Base-by-base conservation (phyloP, 2,888 invertebrate genomes). In the Tipula helvola region DNA sequence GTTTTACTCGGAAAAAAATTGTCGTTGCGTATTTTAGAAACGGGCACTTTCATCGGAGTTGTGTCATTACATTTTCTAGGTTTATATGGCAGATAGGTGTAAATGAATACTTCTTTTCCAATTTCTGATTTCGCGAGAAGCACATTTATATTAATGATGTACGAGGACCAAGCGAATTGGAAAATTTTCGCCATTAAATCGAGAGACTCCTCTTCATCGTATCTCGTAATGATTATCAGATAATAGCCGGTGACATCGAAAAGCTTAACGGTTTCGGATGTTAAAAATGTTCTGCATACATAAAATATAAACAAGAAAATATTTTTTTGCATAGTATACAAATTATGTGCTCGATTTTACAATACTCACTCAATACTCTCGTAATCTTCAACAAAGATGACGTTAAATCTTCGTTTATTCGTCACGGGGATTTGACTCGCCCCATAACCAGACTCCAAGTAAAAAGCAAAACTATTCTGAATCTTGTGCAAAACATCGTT, bases 31-130 rank as follows among this genome's bases (percentile, higher is more conserved):
- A 3, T n/a, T n/a, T 12, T 13, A 3, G n/a, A 1, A 52, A 2
- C 0, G 16, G 12, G 47, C 1, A 5, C n/a, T 1, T 5, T 12
- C 12, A 86, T 18, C 0, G 88, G 87, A 71, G 41, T 36, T 8
- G 86, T 86, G 71, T 47, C 36, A 28, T 86, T 86, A 52, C 88
- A 88, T 13, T 18, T 57, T 86, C 85, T 0, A 7, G 16, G 3
- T 16, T 10, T 5, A 4, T 87, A 88, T 18, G 88, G 88, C 83
- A 86, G 87, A 84, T 87, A 88, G n/a, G 88, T 87, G 83, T 87
- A 88, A 12, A 88, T 28, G 8, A 44, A 36, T 39, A 16, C 8
- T 1, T 2, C 8, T 44, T 42, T 4, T 5, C 52, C 13, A 13
- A 4, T 52, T 5, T 52, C 16, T 10, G 47, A 44, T 3, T 36